Evolutionary conservation across 2,797 vertebrate species (phyloP).

Genomic region (Rhabdophis nuchalis): DNA sequence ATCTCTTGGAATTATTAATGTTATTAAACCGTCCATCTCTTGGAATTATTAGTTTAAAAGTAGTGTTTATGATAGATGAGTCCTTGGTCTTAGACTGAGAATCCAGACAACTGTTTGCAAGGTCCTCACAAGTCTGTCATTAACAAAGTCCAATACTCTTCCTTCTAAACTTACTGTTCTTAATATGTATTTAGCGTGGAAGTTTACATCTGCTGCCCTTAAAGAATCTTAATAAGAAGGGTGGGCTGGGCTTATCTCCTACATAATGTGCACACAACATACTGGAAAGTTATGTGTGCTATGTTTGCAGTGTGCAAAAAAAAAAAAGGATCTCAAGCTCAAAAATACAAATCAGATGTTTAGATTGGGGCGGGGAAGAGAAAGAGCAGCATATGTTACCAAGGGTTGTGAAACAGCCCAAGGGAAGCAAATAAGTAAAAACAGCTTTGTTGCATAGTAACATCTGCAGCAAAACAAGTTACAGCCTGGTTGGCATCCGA

Average conservation of each 20-base stretch:
- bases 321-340: conserved; percentile 73
- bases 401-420: conserved; percentile 83
- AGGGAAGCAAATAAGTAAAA: conserved; percentile 93
- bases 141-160: conserved; percentile 17
- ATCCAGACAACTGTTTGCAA: background rate
- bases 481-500: conserved; percentile 73
- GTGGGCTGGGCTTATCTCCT: conserved; percentile 33
- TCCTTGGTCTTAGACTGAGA: background rate
- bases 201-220: conserved; percentile 46
- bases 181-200: background rate
- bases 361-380: conserved; percentile 8
- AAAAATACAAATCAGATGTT: conserved; percentile 93
- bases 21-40: background rate
- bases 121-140: background rate
- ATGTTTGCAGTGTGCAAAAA: conserved; percentile 65
- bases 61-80: background rate
- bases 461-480: conserved; percentile 86
- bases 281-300: conserved; percentile 58
- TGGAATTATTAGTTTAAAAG: background rate
- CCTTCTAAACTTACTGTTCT: background rate
- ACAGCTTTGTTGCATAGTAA: conserved; percentile 86
- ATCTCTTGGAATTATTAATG: background rate
- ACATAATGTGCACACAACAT: conserved; percentile 63
- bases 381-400: conserved; percentile 72
- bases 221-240: conserved; percentile 39